Evolutionary conservation across 2,888 invertebrate species (phyloP), one percentile per base, ranked within the genome.

Genomic region (Chymomyza caudatula): DNA sequence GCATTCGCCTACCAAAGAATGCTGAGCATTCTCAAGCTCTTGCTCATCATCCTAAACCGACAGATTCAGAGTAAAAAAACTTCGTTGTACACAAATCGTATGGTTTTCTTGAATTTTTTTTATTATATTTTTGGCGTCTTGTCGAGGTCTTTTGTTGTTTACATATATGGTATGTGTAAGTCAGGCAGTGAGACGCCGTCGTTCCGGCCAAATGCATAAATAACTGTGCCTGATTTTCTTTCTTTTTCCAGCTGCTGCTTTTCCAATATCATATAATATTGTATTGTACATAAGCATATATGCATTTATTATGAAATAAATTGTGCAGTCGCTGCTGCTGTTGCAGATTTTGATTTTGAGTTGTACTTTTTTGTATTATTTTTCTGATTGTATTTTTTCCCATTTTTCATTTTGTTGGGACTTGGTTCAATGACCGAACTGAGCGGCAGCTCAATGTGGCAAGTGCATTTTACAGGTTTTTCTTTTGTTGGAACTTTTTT

Each of bases 301-400:
- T 82, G 85, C 79, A 79, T 79, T 79, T 79, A 79, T 80, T 80
- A 80, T 80, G 83, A 80, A 80, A 80, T 79, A 66, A 23, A 81
- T 67, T 75, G 77, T 67, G 71, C 65, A 71, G 68, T 37, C 17
- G 65, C 59, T 72, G 80, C 70, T 71, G 84, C 57, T 73, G 69
- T 72, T 82, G 82, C 85, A 68, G 58, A 69, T 76, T 77, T 65
- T 56, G 29, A 29, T 8, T 29, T 44, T 44, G 15, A 17, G n/a
- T 44, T 43, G 43, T 15, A 4, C 15, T 49, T 49, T 6, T n/a
- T 6, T 49, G 3, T n/a, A n/a, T 49, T 6, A 2, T 22, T 52
- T 54, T 65, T 54, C 2, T 47, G 37, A n/a, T n/a, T n/a, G n/a
- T n/a, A n/a, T n/a, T 61, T 13, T 56, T 43, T 64, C 22, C 8